Evolutionary conservation across 2,888 invertebrate genomes (phyloP).

Genomic region (Sialis fuliginosa): DNA sequence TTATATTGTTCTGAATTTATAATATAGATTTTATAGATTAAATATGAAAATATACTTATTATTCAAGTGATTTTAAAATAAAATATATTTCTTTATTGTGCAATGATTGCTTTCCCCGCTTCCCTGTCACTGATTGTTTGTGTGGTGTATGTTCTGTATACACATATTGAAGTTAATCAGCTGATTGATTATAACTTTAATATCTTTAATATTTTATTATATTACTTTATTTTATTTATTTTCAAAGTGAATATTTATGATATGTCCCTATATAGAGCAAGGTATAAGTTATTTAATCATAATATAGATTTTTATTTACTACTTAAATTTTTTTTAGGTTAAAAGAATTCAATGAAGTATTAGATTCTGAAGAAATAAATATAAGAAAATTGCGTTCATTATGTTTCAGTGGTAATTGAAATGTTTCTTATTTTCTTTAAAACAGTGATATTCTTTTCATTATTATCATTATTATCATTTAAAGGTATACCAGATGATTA

Average conservation of each 20-base stretch:
- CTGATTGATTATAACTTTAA: no score
- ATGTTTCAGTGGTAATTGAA: slow-evolving; percentile 58
- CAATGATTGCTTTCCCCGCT: no score
- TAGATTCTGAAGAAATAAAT: slow-evolving; percentile 54
- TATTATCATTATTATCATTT: slow-evolving; percentile 9
- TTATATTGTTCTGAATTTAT: no score
- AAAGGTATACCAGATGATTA: slow-evolving; percentile 78
- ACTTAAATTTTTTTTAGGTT: slow-evolving; percentile 37
- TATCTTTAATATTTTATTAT: no score
- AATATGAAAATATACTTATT: no score
- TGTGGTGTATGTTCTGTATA: no score
- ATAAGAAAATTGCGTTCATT: slow-evolving; percentile 44
- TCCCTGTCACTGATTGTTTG: no score
- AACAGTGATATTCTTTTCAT: background rate
- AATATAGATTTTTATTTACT: slow-evolving; percentile 8
- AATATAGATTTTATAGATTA: no score
- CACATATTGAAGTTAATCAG: no score
- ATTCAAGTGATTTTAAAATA: no score
- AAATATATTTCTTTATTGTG: no score
- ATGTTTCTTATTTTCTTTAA: background rate
- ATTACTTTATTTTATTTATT: no score
- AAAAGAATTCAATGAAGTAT: slow-evolving; percentile 58
- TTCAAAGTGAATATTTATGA: background rate
- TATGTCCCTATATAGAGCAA: slow-evolving; percentile 19
- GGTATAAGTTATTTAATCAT: slow-evolving; percentile 13